Conservation (phyloP, 2,113 vertebrate species). For the Myodes glareolus region DNA sequence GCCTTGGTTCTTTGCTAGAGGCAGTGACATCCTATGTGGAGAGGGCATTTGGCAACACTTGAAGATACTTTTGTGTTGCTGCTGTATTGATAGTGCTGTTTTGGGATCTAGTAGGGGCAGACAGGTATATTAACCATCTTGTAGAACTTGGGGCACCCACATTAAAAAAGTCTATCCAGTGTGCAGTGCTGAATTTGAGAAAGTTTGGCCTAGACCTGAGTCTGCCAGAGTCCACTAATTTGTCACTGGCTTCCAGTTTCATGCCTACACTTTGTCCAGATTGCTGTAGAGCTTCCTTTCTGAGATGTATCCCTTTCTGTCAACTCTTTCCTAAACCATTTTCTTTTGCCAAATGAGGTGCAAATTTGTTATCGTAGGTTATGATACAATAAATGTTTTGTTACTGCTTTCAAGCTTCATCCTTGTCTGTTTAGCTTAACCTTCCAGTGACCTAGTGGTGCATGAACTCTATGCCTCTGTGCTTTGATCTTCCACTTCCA, state of each 20-base stretch:
- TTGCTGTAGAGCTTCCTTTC: neutral
- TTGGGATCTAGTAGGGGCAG: neutral
- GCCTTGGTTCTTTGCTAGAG: neutral
- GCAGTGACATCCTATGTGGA: neutral
- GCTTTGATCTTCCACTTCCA: neutral
- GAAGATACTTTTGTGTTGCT: neutral
- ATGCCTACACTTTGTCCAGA: neutral
- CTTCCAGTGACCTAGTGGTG: neutral
- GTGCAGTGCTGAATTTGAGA: neutral
- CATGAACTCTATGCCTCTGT: neutral
- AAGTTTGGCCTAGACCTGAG: neutral
- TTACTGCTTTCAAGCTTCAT: constrained; percentile 31
- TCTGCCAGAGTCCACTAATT: neutral
- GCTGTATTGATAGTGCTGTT: neutral
- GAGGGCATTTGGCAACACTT: neutral
- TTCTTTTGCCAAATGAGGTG: neutral
- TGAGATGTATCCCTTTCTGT: neutral
- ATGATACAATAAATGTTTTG: neutral
- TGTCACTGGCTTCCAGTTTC: neutral
- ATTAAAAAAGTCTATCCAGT: neutral
- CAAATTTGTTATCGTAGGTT: neutral
- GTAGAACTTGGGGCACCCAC: neutral
- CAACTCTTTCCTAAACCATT: neutral
- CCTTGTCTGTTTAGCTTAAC: neutral
- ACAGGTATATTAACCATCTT: neutral